Base-by-base conservation (phyloP, 2,797 vertebrate genomes). In the Bradypodion ventrale region DNA sequence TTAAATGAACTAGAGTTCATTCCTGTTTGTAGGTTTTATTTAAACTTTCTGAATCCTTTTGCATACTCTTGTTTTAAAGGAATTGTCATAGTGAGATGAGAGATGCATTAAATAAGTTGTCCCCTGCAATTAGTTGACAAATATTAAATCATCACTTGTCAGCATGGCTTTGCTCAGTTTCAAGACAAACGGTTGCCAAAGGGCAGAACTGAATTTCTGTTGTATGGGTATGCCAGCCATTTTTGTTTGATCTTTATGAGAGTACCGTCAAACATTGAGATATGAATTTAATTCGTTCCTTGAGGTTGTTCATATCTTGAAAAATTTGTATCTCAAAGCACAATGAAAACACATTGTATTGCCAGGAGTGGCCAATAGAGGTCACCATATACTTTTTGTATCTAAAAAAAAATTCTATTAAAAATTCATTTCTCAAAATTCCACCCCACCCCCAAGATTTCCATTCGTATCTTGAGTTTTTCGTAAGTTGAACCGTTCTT, bases 131-230 rank as follows among this genome's bases (percentile, higher is more conserved):
- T 63, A 79, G 73, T 49, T 23, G 63, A 49, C 59, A 63, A 37
- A 79, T 78, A 35, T 76, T 68, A 79, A 59, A 15, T 77, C 44
- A n/a, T 77, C 82, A 78, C 44, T 84, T 88, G 83, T 82, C 46
- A 42, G 56, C 84, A 74, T 23, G 62, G 70, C 4, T 65, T 91
- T 90, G 77, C 49, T 83, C 15, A 69, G 29, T 25, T 32, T 1
- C 72, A 80, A 85, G 29, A 82, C 10, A 85, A 79, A 25, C 65
- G 82, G 46, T 63, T 79, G 78, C 81, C 32, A 29, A 80, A 87
- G 84, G 78, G 86, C 74, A 79, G 35, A 29, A 68, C 78, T 80
- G 80, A 92, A 80, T 65, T 37, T 21, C 6, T 72, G 37, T 73
- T 76, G 25, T n/a, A 85, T 23, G 66, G 25, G 82, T 84, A 78